These are phyloP conservation scores for Bellardia pandia DNA, from an alignment of 2,888 invertebrate genomes.

Conservation along the genomic window DNA sequence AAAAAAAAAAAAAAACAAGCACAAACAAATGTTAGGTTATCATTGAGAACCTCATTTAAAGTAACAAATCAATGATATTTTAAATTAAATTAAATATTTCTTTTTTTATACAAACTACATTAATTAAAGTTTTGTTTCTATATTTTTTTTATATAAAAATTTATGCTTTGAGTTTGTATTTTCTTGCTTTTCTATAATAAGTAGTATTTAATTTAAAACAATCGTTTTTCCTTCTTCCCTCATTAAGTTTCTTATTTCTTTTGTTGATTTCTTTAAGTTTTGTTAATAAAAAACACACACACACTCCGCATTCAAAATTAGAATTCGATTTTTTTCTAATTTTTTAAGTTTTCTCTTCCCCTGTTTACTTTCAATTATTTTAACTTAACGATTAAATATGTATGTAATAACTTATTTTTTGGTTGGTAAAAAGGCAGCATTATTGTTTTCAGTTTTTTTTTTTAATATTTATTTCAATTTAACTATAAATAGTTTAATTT, in stretches of 20 bases:
- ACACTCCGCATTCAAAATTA: conserved; percentile 15
- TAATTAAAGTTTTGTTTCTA: conserved; percentile 25
- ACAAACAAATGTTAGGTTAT: conserved; percentile 65
- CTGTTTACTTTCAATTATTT: background rate
- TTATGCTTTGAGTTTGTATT: conserved; percentile 67
- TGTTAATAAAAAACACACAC: conserved; percentile 8
- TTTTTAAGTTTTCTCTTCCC: conserved; percentile 52
- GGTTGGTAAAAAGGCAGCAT: conserved; percentile 62
- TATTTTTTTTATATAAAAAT: conserved; percentile 28
- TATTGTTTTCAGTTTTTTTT: conserved; percentile 58
- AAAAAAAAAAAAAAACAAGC: conserved; percentile 54
- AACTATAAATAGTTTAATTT: conserved; percentile 46
- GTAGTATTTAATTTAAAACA: conserved; percentile 40
- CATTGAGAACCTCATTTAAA: conserved; percentile 61
- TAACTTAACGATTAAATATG: background rate
- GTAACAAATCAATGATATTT: conserved; percentile 15
- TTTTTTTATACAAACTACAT: conserved; percentile 28
- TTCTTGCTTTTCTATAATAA: conserved; percentile 53
- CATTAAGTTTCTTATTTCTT: conserved; percentile 66
- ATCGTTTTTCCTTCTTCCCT: conserved; percentile 24
- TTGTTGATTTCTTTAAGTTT: conserved; percentile 73
- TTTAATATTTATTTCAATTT: conserved; percentile 25
- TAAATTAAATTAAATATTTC: conserved; percentile 29
- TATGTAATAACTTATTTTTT: conserved; percentile 4
- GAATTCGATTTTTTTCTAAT: background rate